Percentiles rank a stretch among this genome's conserved stretches.
phyloP scores from a whole-genome alignment of 2,797 vertebrate species.

The Melanotaenia trifasciata region DNA sequence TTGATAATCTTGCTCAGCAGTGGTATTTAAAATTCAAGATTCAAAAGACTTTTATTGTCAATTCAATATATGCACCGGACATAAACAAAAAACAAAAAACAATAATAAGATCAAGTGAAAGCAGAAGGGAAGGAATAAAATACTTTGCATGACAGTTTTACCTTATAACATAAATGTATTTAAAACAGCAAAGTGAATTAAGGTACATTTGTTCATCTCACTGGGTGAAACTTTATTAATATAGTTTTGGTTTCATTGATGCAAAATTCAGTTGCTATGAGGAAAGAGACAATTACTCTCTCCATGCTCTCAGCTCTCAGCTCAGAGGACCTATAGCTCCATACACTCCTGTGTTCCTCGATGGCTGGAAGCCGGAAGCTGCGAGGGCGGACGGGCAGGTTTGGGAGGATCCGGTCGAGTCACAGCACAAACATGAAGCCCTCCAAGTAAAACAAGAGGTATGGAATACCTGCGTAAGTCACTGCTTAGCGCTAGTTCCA shows the following conservation, averaged over 20 bases:
- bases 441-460: constrained; percentile 76
- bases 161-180: neutral
- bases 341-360: constrained; percentile 85
- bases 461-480: constrained; percentile 41
- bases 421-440: constrained; percentile 86
- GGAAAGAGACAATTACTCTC: neutral
- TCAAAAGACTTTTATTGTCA: too few relatives aligned
- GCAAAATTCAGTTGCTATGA: neutral
- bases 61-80: neutral
- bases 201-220: neutral
- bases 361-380: constrained; percentile 85
- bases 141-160: neutral
- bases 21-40: neutral
- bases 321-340: constrained; percentile 76
- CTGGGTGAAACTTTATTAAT: neutral
- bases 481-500: neutral
- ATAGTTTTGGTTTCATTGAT: constrained; percentile 2
- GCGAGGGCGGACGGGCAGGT: constrained; percentile 77
- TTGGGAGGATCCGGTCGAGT: constrained; percentile 91
- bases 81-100: neutral
- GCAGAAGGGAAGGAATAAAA: neutral
- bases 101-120: neutral
- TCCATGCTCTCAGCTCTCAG: constrained; percentile 71
- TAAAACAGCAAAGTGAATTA: neutral
- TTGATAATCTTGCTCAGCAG: neutral